Conservation (phyloP, 2,888 invertebrate genomes). For the Epinotia bilunana region DNA sequence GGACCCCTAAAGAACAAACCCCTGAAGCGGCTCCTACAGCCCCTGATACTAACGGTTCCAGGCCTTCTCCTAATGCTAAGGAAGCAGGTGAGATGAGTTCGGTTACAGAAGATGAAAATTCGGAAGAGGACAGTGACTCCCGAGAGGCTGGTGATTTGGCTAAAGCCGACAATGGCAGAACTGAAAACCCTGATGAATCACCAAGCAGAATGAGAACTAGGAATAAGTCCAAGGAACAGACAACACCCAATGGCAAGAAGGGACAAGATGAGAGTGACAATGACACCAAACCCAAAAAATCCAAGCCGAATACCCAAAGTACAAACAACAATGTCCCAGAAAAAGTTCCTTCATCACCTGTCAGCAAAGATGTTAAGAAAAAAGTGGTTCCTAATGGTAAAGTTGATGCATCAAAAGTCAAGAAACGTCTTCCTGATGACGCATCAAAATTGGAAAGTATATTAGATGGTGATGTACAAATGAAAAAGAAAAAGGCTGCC, state of each 20-base stretch:
- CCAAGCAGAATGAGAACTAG: slow-evolving; percentile 96
- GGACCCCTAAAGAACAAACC: slow-evolving; percentile 89
- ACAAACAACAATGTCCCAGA: slow-evolving; percentile 76
- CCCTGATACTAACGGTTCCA: slow-evolving; percentile 80
- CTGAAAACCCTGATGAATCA: slow-evolving; percentile 90
- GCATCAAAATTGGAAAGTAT: slow-evolving; percentile 84
- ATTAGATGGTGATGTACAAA: slow-evolving; percentile 85
- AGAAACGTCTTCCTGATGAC: slow-evolving; percentile 84
- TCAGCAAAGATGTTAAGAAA: slow-evolving; percentile 76
- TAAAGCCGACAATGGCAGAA: slow-evolving; percentile 93
- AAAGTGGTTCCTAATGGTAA: slow-evolving; percentile 76
- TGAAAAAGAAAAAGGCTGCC: slow-evolving; percentile 80
- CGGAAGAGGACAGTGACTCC: slow-evolving; percentile 97
- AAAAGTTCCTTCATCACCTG: slow-evolving; percentile 73
- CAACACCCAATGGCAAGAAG: slow-evolving; percentile 80
- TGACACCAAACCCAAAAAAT: slow-evolving; percentile 74
- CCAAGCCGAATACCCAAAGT: slow-evolving; percentile 70
- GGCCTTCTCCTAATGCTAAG: slow-evolving; percentile 88
- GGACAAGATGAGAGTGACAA: slow-evolving; percentile 80
- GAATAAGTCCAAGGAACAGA: slow-evolving; percentile 92
- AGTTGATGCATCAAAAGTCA: slow-evolving; percentile 83
- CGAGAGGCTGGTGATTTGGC: slow-evolving; percentile 91
- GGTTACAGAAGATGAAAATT: slow-evolving; percentile 95
- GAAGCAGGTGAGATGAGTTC: slow-evolving; percentile 90
- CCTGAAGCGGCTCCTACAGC: slow-evolving; percentile 84